phyloP scores from a whole-genome alignment of 2,797 vertebrate species.

The Chaetophractus vellerosus region DNA sequence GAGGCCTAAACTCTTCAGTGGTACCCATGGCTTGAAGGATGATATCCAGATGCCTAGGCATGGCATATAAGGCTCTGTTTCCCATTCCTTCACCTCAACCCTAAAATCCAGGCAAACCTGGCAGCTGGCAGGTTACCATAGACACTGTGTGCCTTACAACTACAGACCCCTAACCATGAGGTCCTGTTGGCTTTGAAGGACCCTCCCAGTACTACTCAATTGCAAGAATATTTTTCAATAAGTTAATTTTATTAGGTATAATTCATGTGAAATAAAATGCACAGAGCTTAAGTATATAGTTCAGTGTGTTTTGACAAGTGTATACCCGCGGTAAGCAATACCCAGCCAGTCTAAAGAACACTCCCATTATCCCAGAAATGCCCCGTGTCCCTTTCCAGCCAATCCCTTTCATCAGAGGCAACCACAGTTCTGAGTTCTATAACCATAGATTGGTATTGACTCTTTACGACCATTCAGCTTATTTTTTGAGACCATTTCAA shows the following conservation, averaged over 20 bases:
- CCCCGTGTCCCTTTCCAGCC: neutral
- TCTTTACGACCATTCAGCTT: neutral
- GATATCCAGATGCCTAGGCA: neutral
- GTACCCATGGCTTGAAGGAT: neutral
- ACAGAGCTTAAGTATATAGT: neutral
- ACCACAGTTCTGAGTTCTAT: neutral
- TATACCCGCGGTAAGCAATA: neutral
- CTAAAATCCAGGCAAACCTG: neutral
- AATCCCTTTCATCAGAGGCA: neutral
- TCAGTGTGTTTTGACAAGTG: neutral
- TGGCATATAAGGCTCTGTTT: neutral
- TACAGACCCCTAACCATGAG: neutral
- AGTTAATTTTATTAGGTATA: neutral
- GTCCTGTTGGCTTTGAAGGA: neutral
- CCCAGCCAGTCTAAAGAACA: neutral
- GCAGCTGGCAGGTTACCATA: neutral
- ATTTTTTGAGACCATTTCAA: neutral
- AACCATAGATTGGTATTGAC: neutral
- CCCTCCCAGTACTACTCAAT: neutral
- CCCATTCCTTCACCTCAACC: neutral
- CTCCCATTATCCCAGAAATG: neutral
- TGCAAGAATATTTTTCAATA: neutral
- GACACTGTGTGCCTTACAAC: neutral
- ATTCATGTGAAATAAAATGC: neutral
- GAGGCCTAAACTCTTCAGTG: neutral